Percentiles rank a stretch among this genome's conserved stretches.
phyloP scores from a whole-genome alignment of 2,113 vertebrate genomes.

The Phyllostomus discolor region DNA sequence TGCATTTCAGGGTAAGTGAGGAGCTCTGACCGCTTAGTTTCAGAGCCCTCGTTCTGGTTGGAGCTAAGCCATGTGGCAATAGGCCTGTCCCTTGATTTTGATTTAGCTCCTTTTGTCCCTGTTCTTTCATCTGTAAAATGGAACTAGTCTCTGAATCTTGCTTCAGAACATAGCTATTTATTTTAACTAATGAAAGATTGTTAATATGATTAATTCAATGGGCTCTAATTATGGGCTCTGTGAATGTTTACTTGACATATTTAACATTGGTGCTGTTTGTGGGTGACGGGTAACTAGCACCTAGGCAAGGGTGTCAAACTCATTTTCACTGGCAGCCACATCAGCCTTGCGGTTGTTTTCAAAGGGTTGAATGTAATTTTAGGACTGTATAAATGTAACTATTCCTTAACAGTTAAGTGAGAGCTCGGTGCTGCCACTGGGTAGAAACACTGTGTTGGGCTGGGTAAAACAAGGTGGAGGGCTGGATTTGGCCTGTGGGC shows the following conservation, averaged over 20 bases:
- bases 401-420: too few relatives aligned
- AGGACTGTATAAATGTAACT: too few relatives aligned
- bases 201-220: background rate
- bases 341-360: too few relatives aligned
- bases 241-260: background rate
- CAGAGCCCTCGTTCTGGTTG: background rate
- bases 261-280: background rate
- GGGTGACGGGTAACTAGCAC: background rate
- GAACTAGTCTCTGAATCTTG: background rate
- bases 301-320: too few relatives aligned
- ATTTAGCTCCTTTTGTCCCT: background rate
- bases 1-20: background rate
- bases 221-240: background rate
- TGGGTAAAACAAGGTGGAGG: too few relatives aligned
- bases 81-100: background rate
- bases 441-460: too few relatives aligned
- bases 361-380: too few relatives aligned
- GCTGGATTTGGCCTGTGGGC: too few relatives aligned
- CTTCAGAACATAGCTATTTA: background rate
- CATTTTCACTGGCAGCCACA: too few relatives aligned
- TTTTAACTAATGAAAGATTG: constrained; percentile 8
- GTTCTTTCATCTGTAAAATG: constrained; percentile 39
- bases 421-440: too few relatives aligned
- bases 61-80: background rate
- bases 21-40: background rate